phyloP scores from a whole-genome alignment of 37 sponge, comb jelly and placozoan genomes.

The Hormiphora californensis region DNA sequence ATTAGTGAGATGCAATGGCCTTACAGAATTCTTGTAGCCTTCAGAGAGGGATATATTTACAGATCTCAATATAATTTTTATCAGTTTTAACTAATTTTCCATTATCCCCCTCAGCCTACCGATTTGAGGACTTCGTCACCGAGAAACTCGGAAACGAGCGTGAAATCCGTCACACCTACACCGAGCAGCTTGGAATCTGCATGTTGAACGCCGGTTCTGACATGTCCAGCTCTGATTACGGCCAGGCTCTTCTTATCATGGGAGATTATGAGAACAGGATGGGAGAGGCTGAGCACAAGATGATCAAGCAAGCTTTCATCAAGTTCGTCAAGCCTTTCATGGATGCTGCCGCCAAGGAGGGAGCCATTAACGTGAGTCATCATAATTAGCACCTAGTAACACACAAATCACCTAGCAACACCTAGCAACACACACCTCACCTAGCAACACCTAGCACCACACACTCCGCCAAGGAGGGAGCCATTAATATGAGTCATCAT shows the following conservation, averaged over 20 bases:
- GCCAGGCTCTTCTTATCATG: slow-evolving; percentile 9
- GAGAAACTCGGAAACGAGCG: slow-evolving; percentile 27
- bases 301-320: not conserved
- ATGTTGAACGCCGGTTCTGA: slow-evolving; percentile 4
- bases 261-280: slow-evolving; percentile 20
- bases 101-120: not conserved
- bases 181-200: slow-evolving; percentile 25
- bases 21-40: too few relatives aligned
- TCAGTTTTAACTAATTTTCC: not conserved
- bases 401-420: too few relatives aligned
- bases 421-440: too few relatives aligned
- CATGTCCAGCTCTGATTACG: slow-evolving; percentile 5
- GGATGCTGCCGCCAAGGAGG: slow-evolving; percentile 7
- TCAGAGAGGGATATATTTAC: too few relatives aligned
- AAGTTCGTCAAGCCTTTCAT: slow-evolving; percentile 21
- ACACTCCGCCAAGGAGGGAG: slow-evolving; percentile 10
- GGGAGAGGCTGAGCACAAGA: not conserved
- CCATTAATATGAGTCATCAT: not conserved
- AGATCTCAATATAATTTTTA: too few relatives aligned
- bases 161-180: slow-evolving; percentile 20
- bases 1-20: too few relatives aligned
- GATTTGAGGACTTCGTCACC: slow-evolving; percentile 18
- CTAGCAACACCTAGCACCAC: too few relatives aligned
- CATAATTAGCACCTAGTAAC: too few relatives aligned
- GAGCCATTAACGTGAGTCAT: not conserved